Conservation (phyloP, 2,888 invertebrate species). For the Temnothorax ravouxi region DNA sequence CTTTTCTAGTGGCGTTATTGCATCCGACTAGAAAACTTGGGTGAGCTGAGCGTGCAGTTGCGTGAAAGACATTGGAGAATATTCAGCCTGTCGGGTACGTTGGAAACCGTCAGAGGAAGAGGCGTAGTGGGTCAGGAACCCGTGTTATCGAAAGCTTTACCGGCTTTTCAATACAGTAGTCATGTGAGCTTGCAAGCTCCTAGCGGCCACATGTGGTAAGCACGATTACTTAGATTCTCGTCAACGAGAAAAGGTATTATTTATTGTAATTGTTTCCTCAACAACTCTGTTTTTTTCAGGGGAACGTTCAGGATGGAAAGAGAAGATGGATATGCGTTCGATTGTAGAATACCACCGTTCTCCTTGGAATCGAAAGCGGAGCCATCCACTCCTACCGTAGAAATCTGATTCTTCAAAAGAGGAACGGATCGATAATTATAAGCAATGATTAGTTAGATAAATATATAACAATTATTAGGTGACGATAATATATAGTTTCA, state of each 20-base stretch:
- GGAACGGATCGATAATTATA: background rate
- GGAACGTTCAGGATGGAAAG: slow-evolving; percentile 99
- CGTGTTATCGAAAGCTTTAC: slow-evolving; percentile 93
- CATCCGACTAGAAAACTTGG: slow-evolving; percentile 97
- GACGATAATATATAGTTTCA: slow-evolving; percentile 4
- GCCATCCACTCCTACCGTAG: slow-evolving; percentile 82
- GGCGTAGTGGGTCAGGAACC: slow-evolving; percentile 99
- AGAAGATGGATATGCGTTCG: slow-evolving; percentile 98
- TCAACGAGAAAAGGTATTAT: background rate
- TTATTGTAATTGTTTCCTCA: slow-evolving; percentile 21
- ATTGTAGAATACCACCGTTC: slow-evolving; percentile 99
- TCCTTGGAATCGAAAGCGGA: slow-evolving; percentile 98
- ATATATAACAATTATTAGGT: slow-evolving; percentile 32
- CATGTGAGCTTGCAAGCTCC: slow-evolving; percentile 99
- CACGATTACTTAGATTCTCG: slow-evolving; percentile 33
- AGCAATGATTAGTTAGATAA: slow-evolving; percentile 27
- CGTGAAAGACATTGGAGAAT: slow-evolving; percentile 99
- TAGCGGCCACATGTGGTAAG: slow-evolving; percentile 98
- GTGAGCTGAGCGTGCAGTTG: slow-evolving; percentile 95
- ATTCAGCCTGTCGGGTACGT: slow-evolving; percentile 96
- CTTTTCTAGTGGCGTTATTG: slow-evolving; percentile 97
- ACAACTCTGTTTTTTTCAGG: slow-evolving; percentile 86
- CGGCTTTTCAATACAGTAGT: slow-evolving; percentile 99
- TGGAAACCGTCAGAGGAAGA: slow-evolving; percentile 97
- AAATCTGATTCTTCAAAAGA: slow-evolving; percentile 8